Evolutionary conservation across 2,113 vertebrate species (phyloP).

Genomic region (Melanerpes formicivorus): DNA sequence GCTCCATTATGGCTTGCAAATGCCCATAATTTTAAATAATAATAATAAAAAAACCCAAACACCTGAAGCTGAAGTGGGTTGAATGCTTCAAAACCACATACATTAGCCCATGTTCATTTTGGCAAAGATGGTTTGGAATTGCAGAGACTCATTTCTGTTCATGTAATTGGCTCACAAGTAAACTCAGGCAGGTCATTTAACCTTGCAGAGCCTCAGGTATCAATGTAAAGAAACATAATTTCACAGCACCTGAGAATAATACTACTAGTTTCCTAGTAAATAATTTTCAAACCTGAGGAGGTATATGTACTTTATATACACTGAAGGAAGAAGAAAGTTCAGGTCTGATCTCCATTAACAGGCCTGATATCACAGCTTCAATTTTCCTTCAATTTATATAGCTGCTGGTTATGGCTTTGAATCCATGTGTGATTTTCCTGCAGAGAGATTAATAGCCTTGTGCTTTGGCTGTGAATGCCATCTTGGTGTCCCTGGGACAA

Average conservation of each 20-base stretch:
- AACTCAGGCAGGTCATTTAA: not conserved
- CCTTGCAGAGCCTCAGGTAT: not conserved
- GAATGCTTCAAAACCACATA: slow-evolving; percentile 1
- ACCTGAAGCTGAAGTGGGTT: not conserved
- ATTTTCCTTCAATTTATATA: not conserved
- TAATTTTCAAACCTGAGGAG: not conserved
- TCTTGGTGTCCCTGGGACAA: not conserved
- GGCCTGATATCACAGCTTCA: not conserved
- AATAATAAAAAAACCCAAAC: not conserved
- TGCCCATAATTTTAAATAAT: not conserved
- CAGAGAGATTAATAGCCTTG: not conserved
- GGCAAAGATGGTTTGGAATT: not conserved
- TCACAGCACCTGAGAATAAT: not conserved
- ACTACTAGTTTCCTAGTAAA: slow-evolving; percentile 12
- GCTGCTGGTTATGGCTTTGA: not conserved
- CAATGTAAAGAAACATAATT: slow-evolving; percentile 4
- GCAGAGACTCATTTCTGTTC: not conserved
- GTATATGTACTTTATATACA: not conserved
- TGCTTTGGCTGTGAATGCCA: not conserved
- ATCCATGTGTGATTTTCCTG: not conserved
- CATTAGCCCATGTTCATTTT: slow-evolving; percentile 22
- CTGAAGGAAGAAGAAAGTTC: not conserved
- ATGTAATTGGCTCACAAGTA: not conserved
- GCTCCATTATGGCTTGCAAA: not conserved
- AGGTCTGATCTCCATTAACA: not conserved